These are phyloP conservation scores for Rhorus exstirpatorius DNA, from an alignment of 2,888 invertebrate genomes.

Conservation along the genomic window DNA sequence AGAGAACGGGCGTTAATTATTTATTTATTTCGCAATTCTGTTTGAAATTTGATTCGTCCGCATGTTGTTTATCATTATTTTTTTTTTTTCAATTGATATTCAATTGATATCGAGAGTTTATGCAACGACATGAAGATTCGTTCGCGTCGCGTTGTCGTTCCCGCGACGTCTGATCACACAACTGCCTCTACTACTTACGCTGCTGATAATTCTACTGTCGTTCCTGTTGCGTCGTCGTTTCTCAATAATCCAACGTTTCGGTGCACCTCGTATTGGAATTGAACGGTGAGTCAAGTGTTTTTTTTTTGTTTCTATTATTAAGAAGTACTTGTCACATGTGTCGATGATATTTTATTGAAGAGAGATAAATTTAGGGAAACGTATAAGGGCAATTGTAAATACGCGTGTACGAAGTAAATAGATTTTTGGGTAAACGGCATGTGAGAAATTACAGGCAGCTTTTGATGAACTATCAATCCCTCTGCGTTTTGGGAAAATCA, in stretches of 20 bases:
- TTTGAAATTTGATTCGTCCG: not conserved
- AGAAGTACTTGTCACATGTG: not conserved
- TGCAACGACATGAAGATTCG: conserved; percentile 61
- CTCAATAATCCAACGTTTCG: conserved; percentile 31
- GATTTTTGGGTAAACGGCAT: too few species aligned
- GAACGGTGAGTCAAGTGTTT: conserved; percentile 57
- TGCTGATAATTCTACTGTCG: conserved; percentile 20
- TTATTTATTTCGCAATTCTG: not conserved
- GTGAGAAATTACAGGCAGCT: too few species aligned
- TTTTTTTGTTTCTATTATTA: not conserved
- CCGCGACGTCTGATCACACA: conserved; percentile 50
- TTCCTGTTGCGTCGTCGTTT: conserved; percentile 50
- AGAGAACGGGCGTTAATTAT: not conserved
- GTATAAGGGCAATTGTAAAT: too few species aligned
- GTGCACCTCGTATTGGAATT: conserved; percentile 46
- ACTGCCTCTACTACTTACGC: conserved; percentile 8
- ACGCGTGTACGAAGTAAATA: too few species aligned
- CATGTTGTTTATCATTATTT: not conserved
- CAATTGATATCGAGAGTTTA: not conserved
- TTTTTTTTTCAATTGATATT: not conserved
- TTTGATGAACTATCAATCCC: too few species aligned
- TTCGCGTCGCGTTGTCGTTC: conserved; percentile 43
- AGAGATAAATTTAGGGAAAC: too few species aligned
- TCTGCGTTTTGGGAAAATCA: too few species aligned
- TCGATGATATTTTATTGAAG: not conserved